Evolutionary conservation across 2,797 vertebrate genomes (phyloP).

Genomic region (Amblyraja radiata): DNA sequence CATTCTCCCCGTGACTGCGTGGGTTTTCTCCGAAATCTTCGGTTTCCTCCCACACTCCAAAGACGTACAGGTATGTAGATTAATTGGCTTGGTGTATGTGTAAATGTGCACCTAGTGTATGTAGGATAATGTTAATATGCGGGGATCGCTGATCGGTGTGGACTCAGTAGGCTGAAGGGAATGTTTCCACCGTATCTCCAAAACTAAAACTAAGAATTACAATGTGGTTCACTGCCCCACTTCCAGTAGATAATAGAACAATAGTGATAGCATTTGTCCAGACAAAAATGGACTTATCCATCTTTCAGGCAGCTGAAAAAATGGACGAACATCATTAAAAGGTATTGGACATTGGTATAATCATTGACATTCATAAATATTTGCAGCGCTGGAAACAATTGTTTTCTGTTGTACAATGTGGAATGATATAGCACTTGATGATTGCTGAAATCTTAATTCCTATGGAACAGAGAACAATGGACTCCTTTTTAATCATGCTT

Average conservation of each 20-base stretch:
- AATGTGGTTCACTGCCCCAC: background rate
- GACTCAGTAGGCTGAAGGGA: too few species aligned
- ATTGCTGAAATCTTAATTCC: background rate
- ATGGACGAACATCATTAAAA: background rate
- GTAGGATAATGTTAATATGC: too few species aligned
- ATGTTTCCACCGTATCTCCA: too few species aligned
- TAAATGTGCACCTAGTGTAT: too few species aligned
- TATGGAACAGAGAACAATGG: too few species aligned
- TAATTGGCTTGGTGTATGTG: too few species aligned
- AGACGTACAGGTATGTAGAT: too few species aligned
- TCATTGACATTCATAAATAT: background rate
- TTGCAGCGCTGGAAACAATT: background rate
- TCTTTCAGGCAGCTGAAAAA: background rate
- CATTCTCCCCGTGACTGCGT: too few species aligned
- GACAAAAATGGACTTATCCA: background rate
- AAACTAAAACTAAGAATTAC: background rate
- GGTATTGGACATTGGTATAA: background rate
- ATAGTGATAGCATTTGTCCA: background rate
- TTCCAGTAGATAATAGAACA: background rate
- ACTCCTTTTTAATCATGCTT: too few species aligned
- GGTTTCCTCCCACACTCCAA: too few species aligned
- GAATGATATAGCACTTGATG: background rate
- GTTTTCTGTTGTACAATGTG: background rate
- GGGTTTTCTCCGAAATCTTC: too few species aligned
- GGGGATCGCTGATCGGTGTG: too few species aligned